Base-by-base conservation (phyloP, 2,888 invertebrate species). In the Craniophora ligustri region DNA sequence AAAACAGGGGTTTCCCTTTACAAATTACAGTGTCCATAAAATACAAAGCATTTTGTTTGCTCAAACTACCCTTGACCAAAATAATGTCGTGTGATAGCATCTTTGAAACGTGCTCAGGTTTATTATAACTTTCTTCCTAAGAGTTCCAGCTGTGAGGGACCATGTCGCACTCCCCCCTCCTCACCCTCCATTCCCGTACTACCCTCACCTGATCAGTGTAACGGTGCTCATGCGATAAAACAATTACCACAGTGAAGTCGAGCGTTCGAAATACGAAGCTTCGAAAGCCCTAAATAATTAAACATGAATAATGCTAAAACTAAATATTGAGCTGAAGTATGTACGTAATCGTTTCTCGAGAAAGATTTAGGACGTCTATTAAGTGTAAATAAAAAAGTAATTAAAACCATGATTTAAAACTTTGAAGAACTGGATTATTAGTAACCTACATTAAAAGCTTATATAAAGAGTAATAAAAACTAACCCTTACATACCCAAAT, bases 181-280 rank as follows among this genome's bases (percentile, higher is more conserved):
- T 49, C 14, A 23, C 41, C 28, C 49, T 16, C 11, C 19, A 23
- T 71, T 60, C 53, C 55, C 23, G 16, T 3, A 21, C 11, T 38
- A 59, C 41, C 61, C 51, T 64, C 58, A 75, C 79, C 83, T 86
- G 82, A 79, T 85, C 84, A 82, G 65, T 78, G 82, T 80, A 76
- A 79, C 83, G 75, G 79, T 79, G 80, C 87, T 88, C 92, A 93
- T 92, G 92, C 92, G 89, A 93, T 92, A 92, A 93, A 93, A 92
- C 91, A 93, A 93, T 92, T 92, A 92, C 90, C 85, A 81, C 85
- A 82, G 82, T 84, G 82, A 86, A 89, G 81, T 85, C 78, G n/a
- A n/a, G 80, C 79, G 84, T 84, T 84, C 72, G 78, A 62, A 79
- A 78, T 84, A 86, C 76, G 77, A 81, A 83, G 82, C 80, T 79